Conservation (phyloP, 2,888 invertebrate species). For the Noctua fimbriata region DNA sequence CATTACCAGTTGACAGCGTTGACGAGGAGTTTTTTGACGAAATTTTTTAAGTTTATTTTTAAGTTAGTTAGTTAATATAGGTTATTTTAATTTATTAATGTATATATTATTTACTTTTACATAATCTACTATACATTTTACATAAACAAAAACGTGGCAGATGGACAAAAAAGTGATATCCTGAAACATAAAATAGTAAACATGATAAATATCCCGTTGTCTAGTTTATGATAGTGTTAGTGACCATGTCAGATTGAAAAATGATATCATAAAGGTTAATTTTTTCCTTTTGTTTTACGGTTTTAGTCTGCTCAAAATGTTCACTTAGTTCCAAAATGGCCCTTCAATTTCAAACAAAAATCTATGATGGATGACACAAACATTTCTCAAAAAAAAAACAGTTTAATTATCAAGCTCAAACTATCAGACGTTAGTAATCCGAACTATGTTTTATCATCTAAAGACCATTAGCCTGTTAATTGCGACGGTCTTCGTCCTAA, state of each 20-base stretch:
- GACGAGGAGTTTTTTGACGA: too few relatives aligned
- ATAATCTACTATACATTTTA: neutral
- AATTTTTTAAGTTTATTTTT: too few relatives aligned
- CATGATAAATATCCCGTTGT: neutral
- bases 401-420: conserved; percentile 13
- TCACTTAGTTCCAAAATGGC: neutral
- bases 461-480: conserved; percentile 59
- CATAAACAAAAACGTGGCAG: neutral
- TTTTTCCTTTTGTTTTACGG: neutral
- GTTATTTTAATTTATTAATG: too few relatives aligned
- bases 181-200: neutral
- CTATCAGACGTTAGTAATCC: conserved; percentile 44
- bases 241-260: neutral
- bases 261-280: neutral
- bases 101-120: too few relatives aligned
- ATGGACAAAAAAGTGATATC: neutral
- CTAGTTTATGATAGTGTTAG: neutral
- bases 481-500: conserved; percentile 57
- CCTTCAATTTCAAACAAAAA: neutral
- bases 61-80: too few relatives aligned
- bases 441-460: conserved; percentile 59
- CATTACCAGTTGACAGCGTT: too few relatives aligned
- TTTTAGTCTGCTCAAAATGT: neutral
- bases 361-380: neutral
- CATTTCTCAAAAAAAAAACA: conserved; percentile 9